phyloP scores from a whole-genome alignment of 2,113 vertebrate species.

The Sturnus vulgaris region DNA sequence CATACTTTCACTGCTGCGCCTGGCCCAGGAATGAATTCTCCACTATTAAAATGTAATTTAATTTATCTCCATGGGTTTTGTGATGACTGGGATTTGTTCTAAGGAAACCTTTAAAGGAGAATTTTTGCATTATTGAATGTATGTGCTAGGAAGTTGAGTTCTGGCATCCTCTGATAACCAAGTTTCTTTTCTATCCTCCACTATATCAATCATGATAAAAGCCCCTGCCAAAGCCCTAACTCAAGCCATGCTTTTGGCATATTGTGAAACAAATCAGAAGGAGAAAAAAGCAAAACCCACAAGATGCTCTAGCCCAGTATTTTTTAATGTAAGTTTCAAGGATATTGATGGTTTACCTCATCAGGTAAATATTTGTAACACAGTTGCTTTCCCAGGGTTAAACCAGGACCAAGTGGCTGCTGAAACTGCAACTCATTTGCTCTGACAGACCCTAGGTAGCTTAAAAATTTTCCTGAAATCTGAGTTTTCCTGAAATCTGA shows the following conservation, averaged over 20 bases:
- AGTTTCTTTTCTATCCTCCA: slow-evolving; percentile 54
- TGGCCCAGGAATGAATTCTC: slow-evolving; percentile 8
- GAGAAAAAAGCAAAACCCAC: not conserved
- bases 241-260: slow-evolving; percentile 67
- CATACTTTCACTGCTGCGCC: slow-evolving; percentile 32
- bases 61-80: slow-evolving; percentile 27
- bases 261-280: slow-evolving; percentile 27
- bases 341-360: slow-evolving; percentile 56
- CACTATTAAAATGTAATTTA: slow-evolving; percentile 46
- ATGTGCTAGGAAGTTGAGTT: slow-evolving; percentile 45
- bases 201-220: slow-evolving; percentile 58
- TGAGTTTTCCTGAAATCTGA: not conserved
- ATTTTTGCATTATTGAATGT: slow-evolving; percentile 47
- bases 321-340: slow-evolving; percentile 43
- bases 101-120: slow-evolving; percentile 48
- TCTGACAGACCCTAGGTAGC: not conserved
- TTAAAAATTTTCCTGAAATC: not conserved
- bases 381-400: slow-evolving; percentile 25
- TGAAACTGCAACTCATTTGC: slow-evolving; percentile 8
- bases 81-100: slow-evolving; percentile 37
- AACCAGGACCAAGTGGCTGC: slow-evolving; percentile 20
- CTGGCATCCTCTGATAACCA: slow-evolving; percentile 59
- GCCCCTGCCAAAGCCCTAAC: slow-evolving; percentile 59
- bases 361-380: slow-evolving; percentile 45
- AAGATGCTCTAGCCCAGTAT: slow-evolving; percentile 22